Base-by-base conservation (phyloP, 2,888 invertebrate genomes). In the Stratiomys singularior region DNA sequence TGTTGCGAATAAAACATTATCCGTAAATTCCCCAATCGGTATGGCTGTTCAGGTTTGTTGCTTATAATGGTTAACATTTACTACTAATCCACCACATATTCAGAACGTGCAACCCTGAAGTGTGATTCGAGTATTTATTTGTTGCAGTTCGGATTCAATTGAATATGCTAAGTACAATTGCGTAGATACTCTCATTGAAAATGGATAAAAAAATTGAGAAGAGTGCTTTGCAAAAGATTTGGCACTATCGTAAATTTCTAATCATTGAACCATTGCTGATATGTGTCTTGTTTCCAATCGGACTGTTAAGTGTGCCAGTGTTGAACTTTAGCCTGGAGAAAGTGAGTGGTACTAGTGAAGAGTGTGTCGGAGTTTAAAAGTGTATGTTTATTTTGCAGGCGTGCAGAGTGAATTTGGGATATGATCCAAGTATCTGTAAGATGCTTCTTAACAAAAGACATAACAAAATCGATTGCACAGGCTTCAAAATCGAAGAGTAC, bases 401-500 rank as follows among this genome's bases (percentile, higher is more conserved):
- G n/a, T 77, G 77, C 52, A 28, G 69, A 23, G 69, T 77, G 23
- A 77, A 77, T 71, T 69, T 77, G 18, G 60, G 46, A 13, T 60
- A 60, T n/a, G 23, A 30, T 69, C 30, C 67, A 4, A 23, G 21
- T 0, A 52, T 77, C 25, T 77, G 77, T 46, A 23, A 30, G 18
- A 71, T 30, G 28, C 27, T 77, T 1, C 47, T 77, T 9, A 30
- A 77, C 27, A 77, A 77, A 60, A 21, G 37, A n/a, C 9, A 30
- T 1, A 46, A 69, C 28, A 44, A 37, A 23, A 44, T 77, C n/a
- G 77, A 77, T 18, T 77, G 77, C 37, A 25, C 58, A 1, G 44
- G 25, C 4, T 44, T 30, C 23, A 64, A n/a, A 9, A 4, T 27
- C n/a, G 84, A 85, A 21, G 83, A 84, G 27, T 84, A 85, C 74